A percentile compares a stretch with the other conserved stretches of the same genome.
Conservation (phyloP, 2,113 vertebrate genomes). For the Capra hircus region DNA sequence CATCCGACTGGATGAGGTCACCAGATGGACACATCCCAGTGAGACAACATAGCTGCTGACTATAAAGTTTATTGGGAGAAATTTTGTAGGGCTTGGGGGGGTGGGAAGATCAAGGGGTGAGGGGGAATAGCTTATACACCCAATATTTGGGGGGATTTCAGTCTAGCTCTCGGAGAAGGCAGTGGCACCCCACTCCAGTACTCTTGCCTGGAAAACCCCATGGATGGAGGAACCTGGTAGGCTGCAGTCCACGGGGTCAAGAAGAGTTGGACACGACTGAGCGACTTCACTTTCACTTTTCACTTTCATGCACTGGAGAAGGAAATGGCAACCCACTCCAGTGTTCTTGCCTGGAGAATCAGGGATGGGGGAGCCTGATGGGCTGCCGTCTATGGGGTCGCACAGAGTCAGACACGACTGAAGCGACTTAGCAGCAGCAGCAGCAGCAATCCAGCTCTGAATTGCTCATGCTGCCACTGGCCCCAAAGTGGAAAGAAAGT, state of each 20-base stretch:
- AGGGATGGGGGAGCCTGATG: too few species aligned
- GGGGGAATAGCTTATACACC: not conserved
- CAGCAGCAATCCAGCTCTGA: not conserved
- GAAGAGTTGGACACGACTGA: accelerated
- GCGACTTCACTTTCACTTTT: not conserved
- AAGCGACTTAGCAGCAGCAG: too few species aligned
- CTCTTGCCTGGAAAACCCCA: not conserved
- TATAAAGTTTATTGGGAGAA: not conserved
- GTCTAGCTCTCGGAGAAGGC: not conserved
- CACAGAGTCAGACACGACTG: too few species aligned
- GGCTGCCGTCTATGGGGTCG: too few species aligned
- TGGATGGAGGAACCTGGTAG: not conserved
- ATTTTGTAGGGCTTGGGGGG: not conserved
- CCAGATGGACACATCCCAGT: not conserved
- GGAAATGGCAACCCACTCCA: not conserved
- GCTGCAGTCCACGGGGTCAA: not conserved
- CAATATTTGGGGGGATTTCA: not conserved
- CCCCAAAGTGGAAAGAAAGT: not conserved
- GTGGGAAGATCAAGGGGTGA: not conserved
- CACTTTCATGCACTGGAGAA: not conserved
- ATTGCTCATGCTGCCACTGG: not conserved
- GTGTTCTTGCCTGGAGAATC: too few species aligned
- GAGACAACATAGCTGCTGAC: not conserved
- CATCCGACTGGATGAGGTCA: not conserved
- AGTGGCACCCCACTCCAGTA: too few species aligned